phyloP scores from a whole-genome alignment of 2,888 invertebrate species.

The Tuta absoluta region DNA sequence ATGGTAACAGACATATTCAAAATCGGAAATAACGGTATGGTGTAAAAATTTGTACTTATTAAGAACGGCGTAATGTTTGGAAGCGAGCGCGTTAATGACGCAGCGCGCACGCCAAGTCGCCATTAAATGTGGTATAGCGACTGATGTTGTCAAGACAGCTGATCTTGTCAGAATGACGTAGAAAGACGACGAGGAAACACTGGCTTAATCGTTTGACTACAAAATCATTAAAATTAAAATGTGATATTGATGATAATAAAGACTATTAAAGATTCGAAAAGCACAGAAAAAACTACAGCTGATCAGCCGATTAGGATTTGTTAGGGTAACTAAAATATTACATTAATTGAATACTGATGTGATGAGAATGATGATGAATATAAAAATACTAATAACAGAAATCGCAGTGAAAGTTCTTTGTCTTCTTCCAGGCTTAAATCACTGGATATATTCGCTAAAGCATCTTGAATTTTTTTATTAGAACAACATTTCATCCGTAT shows the following conservation, averaged over 20 bases:
- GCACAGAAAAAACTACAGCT: neutral
- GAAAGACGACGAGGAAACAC: neutral
- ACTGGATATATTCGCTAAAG: too few relatives aligned
- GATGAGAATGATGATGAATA: too few relatives aligned
- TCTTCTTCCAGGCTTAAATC: too few relatives aligned
- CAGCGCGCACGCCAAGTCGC: slow-evolving; percentile 29
- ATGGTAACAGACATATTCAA: slow-evolving; percentile 6
- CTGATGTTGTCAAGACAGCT: slow-evolving; percentile 4
- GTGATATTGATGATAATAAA: too few relatives aligned
- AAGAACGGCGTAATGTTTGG: slow-evolving; percentile 21
- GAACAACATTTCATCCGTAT: too few relatives aligned
- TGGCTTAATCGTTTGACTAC: neutral
- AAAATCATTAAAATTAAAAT: neutral
- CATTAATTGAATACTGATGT: too few relatives aligned
- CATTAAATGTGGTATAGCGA: slow-evolving; percentile 22
- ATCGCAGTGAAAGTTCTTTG: too few relatives aligned
- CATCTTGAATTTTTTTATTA: too few relatives aligned
- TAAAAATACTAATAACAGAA: too few relatives aligned
- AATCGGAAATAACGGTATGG: slow-evolving; percentile 17
- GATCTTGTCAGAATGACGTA: slow-evolving; percentile 19
- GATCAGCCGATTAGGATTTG: too few relatives aligned
- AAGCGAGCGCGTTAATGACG: slow-evolving; percentile 28
- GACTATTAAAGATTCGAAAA: too few relatives aligned
- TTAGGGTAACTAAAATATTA: too few relatives aligned
- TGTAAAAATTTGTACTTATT: slow-evolving; percentile 21